A percentile compares a stretch with the other conserved stretches of the same genome.
These are phyloP conservation scores for Diogma glabrata DNA, from an alignment of 2,888 invertebrate genomes.

Conservation along the genomic window DNA sequence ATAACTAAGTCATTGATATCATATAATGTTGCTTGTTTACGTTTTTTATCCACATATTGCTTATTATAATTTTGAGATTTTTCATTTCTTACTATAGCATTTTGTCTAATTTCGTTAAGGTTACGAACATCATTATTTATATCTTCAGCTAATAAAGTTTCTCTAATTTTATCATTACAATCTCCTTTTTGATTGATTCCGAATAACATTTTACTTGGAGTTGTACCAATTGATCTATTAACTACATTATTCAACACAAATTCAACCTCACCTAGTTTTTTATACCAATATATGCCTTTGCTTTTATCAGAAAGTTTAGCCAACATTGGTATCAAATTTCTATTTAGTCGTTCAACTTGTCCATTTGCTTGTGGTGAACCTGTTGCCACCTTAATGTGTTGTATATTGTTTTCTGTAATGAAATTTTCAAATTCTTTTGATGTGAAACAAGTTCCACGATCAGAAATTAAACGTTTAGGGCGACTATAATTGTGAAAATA, in stretches of 20 bases:
- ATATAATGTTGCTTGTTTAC: background rate
- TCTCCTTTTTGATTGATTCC: background rate
- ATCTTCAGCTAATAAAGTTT: background rate
- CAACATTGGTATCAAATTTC: background rate
- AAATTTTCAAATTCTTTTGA: slow-evolving; percentile 7
- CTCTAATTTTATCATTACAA: background rate
- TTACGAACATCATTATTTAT: background rate
- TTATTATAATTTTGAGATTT: background rate
- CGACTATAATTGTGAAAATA: slow-evolving; percentile 12
- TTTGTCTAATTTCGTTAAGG: background rate
- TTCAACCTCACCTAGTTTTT: background rate
- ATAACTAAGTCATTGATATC: background rate
- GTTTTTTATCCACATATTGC: background rate
- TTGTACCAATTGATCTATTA: background rate
- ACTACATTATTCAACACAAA: background rate
- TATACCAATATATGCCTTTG: background rate
- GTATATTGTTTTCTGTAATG: slow-evolving; percentile 11
- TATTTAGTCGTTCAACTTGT: background rate
- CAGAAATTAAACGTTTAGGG: slow-evolving; percentile 12
- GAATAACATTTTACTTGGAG: background rate
- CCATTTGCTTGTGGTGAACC: slow-evolving; percentile 6
- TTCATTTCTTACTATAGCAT: background rate
- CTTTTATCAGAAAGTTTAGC: background rate
- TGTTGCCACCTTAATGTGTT: slow-evolving; percentile 13
- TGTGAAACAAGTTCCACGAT: no score